Evolutionary conservation across 2,797 vertebrate genomes (phyloP).

Genomic region (Notolepis coatsorum): DNA sequence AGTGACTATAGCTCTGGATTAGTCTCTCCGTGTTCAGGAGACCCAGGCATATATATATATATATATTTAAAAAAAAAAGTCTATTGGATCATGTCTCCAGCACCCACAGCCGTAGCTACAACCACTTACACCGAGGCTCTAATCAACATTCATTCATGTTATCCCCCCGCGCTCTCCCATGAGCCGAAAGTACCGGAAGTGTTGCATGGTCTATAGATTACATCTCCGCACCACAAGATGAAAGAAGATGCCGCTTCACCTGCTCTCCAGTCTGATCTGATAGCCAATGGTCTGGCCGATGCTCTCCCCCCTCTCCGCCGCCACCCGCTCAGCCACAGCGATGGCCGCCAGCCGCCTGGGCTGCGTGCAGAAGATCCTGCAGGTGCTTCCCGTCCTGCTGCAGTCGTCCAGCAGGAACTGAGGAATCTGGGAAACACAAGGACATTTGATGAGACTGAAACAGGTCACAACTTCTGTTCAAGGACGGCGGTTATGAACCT

Average conservation of each 20-base stretch:
- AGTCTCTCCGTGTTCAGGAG: too few relatives aligned
- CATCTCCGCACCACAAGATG: background rate
- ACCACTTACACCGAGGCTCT: too few relatives aligned
- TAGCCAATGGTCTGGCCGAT: constrained; percentile 95
- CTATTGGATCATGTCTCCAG: too few relatives aligned
- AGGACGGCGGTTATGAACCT: too few relatives aligned
- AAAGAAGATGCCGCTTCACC: constrained; percentile 72
- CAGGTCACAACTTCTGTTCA: too few relatives aligned
- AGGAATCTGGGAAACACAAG: constrained; percentile 86
- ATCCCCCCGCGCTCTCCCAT: too few relatives aligned
- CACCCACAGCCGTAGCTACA: background rate
- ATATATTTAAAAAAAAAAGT: too few relatives aligned
- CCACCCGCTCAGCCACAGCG: constrained; percentile 94
- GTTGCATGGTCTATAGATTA: too few relatives aligned
- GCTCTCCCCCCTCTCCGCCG: constrained; percentile 91
- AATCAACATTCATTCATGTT: too few relatives aligned
- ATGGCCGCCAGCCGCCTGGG: constrained; percentile 92
- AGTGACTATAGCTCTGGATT: background rate
- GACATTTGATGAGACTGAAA: constrained; percentile 17
- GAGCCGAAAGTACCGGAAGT: too few relatives aligned
- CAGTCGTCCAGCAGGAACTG: constrained; percentile 96
- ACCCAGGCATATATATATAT: too few relatives aligned
- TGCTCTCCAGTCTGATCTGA: constrained; percentile 95
- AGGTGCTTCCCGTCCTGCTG: constrained; percentile 83
- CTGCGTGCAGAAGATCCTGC: constrained; percentile 95